phyloP scores from a whole-genome alignment of 1,140 invertebrate species.

The Prorops nasuta region DNA sequence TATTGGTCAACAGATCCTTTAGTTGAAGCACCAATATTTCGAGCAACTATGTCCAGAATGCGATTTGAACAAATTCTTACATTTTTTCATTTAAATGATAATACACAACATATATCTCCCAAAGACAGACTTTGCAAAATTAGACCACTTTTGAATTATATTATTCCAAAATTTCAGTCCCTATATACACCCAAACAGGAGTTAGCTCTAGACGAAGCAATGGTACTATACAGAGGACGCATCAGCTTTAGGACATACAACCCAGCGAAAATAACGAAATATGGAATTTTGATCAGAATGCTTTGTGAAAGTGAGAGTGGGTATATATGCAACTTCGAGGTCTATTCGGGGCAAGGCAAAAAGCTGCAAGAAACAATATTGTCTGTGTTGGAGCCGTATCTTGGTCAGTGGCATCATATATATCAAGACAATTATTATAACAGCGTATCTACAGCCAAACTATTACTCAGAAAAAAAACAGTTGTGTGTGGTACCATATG shows the following conservation, averaged over 20 bases:
- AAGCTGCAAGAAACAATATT: slow-evolving; percentile 6
- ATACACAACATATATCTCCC: slow-evolving; percentile 9
- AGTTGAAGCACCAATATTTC: not conserved
- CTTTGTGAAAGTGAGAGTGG: slow-evolving; percentile 10
- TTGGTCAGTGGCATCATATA: slow-evolving; percentile 10
- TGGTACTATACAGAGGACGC: slow-evolving; percentile 10
- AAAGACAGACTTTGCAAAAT: slow-evolving; percentile 12
- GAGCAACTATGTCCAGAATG: not conserved
- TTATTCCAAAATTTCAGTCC: slow-evolving; percentile 12
- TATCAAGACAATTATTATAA: slow-evolving; percentile 13
- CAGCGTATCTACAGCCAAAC: slow-evolving; percentile 3
- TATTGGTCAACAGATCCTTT: slow-evolving; percentile 7
- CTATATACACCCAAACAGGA: slow-evolving; percentile 8
- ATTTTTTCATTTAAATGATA: slow-evolving; percentile 9
- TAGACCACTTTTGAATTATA: slow-evolving; percentile 9
- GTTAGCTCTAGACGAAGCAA: slow-evolving; percentile 11
- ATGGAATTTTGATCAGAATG: slow-evolving; percentile 15
- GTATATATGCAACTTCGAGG: slow-evolving; percentile 9
- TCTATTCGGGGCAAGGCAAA: slow-evolving; percentile 9
- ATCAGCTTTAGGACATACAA: slow-evolving; percentile 12
- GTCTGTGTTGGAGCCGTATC: not conserved
- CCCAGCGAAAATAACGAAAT: slow-evolving; percentile 13
- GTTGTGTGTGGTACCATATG: slow-evolving; percentile 11
- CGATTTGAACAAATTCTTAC: slow-evolving; percentile 5
- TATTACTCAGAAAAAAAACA: slow-evolving; percentile 7